phyloP scores from a whole-genome alignment of 2,888 invertebrate species.

The Atherix ibis region DNA sequence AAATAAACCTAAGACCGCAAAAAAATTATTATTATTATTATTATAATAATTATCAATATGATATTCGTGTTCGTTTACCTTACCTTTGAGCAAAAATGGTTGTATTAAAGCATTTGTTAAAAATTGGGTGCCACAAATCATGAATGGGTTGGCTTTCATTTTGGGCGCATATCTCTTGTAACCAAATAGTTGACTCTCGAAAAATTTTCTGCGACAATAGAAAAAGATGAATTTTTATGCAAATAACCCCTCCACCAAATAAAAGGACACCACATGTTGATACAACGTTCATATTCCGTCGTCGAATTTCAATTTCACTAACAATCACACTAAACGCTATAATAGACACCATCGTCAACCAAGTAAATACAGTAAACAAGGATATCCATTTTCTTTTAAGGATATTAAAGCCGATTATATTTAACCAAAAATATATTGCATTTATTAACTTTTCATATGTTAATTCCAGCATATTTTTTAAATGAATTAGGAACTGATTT shows the following conservation, averaged over 20 bases:
- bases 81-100: background rate
- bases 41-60: no score
- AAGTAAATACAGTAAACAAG: background rate
- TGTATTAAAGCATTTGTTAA: background rate
- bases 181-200: background rate
- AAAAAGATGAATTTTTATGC: background rate
- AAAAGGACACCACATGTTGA: constrained; percentile 2
- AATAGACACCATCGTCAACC: background rate
- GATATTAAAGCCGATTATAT: background rate
- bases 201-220: background rate
- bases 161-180: background rate
- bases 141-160: background rate
- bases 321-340: background rate
- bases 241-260: constrained; percentile 1
- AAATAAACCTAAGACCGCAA: no score
- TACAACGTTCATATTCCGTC: background rate
- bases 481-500: no score
- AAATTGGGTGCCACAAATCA: background rate
- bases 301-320: background rate
- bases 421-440: constrained; percentile 2
- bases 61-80: no score
- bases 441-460: background rate
- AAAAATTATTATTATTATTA: no score
- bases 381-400: background rate
- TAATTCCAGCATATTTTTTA: background rate